Evolutionary conservation across 2,113 vertebrate species (phyloP).

Genomic region (Phyllostomus discolor): DNA sequence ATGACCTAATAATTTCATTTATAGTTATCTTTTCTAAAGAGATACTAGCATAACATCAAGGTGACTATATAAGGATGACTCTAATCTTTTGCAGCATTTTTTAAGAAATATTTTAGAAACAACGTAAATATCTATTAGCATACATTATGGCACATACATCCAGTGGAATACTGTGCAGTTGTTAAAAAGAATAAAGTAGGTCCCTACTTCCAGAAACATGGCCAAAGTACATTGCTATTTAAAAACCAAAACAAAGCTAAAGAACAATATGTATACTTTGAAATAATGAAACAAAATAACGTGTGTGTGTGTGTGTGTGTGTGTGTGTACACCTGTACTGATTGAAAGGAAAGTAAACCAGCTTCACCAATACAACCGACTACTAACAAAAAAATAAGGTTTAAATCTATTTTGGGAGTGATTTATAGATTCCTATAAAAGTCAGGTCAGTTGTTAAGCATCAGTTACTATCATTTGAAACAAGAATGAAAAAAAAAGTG

Average conservation of each 20-base stretch:
- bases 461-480: conserved; percentile 22
- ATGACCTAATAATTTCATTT: background rate
- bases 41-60: background rate
- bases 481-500: background rate
- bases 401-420: background rate
- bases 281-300: background rate
- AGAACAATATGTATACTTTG: background rate
- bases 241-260: background rate
- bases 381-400: background rate
- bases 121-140: background rate
- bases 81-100: background rate
- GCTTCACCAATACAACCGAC: background rate
- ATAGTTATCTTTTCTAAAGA: background rate
- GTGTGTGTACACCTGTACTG: background rate
- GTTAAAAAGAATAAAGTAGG: background rate
- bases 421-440: background rate
- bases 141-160: background rate
- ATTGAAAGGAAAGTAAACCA: background rate
- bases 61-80: background rate
- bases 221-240: background rate
- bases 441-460: background rate
- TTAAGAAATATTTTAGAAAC: background rate
- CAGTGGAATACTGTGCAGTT: background rate
- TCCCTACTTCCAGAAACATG: background rate
- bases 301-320: background rate